Conservation (phyloP, 2,888 invertebrate genomes). For the Empis stercorea region DNA sequence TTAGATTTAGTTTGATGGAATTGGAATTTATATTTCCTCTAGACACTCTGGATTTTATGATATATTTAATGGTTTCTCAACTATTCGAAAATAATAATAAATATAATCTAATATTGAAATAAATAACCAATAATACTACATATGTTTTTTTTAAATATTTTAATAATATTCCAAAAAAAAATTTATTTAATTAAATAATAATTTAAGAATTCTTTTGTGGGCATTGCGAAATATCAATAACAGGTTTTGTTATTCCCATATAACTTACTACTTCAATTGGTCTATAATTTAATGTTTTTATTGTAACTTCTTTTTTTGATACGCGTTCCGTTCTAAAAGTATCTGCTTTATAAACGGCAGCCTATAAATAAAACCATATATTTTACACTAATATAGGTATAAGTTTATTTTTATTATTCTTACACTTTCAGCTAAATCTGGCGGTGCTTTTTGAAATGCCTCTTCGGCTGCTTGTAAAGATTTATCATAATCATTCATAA, state of each 20-base stretch:
- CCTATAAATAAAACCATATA: constrained; percentile 2
- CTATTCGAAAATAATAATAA: too few relatives aligned
- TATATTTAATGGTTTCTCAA: too few relatives aligned
- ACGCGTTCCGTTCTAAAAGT: constrained; percentile 6
- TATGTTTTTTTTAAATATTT: too few relatives aligned
- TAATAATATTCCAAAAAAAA: too few relatives aligned
- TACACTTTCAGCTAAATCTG: constrained; percentile 10
- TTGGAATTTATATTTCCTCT: too few relatives aligned
- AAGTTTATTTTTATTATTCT: not conserved
- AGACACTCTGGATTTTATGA: too few relatives aligned
- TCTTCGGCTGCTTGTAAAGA: constrained; percentile 11
- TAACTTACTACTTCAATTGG: constrained; percentile 13
- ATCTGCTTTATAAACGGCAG: constrained; percentile 9
- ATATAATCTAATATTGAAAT: too few relatives aligned
- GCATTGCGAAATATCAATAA: not conserved
- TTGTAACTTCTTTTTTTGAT: constrained; percentile 1
- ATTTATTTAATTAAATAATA: too few relatives aligned
- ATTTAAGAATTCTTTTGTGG: too few relatives aligned
- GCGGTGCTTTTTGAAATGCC: constrained; percentile 8
- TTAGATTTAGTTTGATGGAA: too few relatives aligned
- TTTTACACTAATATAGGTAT: not conserved
- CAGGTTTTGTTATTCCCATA: constrained; percentile 11
- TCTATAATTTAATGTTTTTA: constrained; percentile 2
- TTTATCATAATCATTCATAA: constrained; percentile 11
- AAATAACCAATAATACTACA: too few relatives aligned